Percentiles rank a stretch among this genome's conserved stretches.
Conservation (phyloP, 2,113 vertebrate species). For the Tupaia chinensis region DNA sequence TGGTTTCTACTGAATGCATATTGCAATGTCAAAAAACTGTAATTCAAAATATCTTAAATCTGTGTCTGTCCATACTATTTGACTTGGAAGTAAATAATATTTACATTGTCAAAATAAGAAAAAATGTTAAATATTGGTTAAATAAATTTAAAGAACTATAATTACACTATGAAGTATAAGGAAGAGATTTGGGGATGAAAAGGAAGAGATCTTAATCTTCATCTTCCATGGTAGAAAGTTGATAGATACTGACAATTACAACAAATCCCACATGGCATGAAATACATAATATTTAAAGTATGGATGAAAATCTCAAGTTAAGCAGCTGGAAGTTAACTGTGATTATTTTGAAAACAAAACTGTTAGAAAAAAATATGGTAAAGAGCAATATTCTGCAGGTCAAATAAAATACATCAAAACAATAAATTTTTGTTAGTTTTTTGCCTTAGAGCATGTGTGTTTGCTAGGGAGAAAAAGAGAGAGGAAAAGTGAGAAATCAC, state of each 20-base stretch:
- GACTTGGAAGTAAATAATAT: background rate
- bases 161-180: background rate
- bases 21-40: too few relatives aligned
- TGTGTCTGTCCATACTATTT: background rate
- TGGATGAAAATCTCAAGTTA: background rate
- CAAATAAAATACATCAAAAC: background rate
- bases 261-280: background rate
- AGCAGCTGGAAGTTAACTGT: constrained; percentile 2
- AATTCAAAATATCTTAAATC: too few relatives aligned
- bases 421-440: background rate
- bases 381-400: background rate
- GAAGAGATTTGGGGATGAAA: background rate
- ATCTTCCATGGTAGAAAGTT: background rate
- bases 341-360: constrained; percentile 50
- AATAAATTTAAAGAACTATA: background rate
- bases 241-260: background rate
- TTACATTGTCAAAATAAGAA: background rate
- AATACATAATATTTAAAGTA: background rate
- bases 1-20: too few relatives aligned
- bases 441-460: too few relatives aligned
- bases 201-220: background rate
- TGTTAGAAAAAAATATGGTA: background rate
- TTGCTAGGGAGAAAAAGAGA: too few relatives aligned
- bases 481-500: too few relatives aligned
- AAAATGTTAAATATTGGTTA: background rate